Evolutionary conservation across 2,113 vertebrate species (phyloP).

Genomic region (Brienomyrus longianalis): DNA sequence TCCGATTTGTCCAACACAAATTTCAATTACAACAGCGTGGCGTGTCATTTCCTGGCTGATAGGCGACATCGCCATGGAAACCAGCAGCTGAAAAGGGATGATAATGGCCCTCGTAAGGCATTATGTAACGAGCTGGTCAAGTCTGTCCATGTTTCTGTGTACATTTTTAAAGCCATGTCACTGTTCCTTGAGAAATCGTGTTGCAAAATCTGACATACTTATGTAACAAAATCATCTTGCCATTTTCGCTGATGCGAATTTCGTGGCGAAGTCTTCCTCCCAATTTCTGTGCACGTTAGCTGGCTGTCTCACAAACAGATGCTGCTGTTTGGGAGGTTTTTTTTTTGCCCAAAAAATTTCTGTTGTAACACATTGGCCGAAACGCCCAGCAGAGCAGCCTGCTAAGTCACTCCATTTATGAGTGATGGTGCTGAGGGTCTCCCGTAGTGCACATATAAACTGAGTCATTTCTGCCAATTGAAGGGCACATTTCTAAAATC

Average conservation of each 20-base stretch:
- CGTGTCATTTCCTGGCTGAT: constrained; percentile 18
- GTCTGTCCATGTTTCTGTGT: not conserved
- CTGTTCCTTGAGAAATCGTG: not conserved
- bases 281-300: not conserved
- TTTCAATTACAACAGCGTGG: not conserved
- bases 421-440: not conserved
- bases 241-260: not conserved
- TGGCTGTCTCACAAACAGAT: not conserved
- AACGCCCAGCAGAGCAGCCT: not conserved
- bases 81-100: constrained; percentile 10
- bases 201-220: not conserved
- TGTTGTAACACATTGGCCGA: not conserved
- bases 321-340: not conserved
- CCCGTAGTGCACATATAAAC: not conserved
- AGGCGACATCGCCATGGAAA: constrained; percentile 7
- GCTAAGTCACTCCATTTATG: not conserved
- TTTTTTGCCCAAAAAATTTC: not conserved
- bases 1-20: not conserved
- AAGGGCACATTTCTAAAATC: not conserved
- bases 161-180: not conserved
- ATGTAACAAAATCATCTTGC: not conserved
- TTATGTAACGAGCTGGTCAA: constrained; percentile 11
- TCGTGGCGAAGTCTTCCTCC: not conserved
- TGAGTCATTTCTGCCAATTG: not conserved
- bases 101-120: not conserved